A percentile compares a stretch with the other conserved stretches of the same genome.
phyloP scores from a whole-genome alignment of 2,888 invertebrate genomes.

The Ornithoptera alexandrae region DNA sequence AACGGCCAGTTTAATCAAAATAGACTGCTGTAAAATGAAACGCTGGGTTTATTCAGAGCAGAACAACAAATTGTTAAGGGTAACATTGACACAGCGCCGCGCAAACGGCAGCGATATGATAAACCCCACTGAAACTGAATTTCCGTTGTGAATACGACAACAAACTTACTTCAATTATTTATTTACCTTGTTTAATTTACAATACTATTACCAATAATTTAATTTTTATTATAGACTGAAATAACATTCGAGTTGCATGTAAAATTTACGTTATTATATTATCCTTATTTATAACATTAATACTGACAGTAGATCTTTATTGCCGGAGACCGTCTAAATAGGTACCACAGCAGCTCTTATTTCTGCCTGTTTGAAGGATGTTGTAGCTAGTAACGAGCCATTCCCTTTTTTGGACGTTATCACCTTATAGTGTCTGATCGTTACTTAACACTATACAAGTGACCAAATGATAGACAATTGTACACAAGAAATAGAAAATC shows the following conservation, averaged over 20 bases:
- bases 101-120: constrained; percentile 24
- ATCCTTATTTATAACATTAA: not conserved
- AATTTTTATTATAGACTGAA: not conserved
- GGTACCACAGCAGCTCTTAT: too few species aligned
- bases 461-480: too few species aligned
- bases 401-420: too few species aligned
- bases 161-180: constrained; percentile 3
- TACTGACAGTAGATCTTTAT: too few species aligned
- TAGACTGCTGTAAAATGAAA: not conserved
- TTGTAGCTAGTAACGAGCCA: not conserved
- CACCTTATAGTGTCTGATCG: too few species aligned
- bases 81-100: constrained; percentile 24
- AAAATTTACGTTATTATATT: not conserved
- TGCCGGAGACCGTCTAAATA: too few species aligned
- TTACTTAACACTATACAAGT: too few species aligned
- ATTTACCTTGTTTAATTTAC: constrained; percentile 3
- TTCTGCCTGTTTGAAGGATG: too few species aligned
- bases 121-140: constrained; percentile 22
- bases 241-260: not conserved
- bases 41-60: not conserved
- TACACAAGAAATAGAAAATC: too few species aligned
- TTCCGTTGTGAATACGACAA: constrained; percentile 22
- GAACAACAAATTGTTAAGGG: constrained; percentile 13
- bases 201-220: not conserved
- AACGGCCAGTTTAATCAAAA: not conserved